phyloP scores from a whole-genome alignment of 1,140 invertebrate species.

The Frieseomelitta varia region DNA sequence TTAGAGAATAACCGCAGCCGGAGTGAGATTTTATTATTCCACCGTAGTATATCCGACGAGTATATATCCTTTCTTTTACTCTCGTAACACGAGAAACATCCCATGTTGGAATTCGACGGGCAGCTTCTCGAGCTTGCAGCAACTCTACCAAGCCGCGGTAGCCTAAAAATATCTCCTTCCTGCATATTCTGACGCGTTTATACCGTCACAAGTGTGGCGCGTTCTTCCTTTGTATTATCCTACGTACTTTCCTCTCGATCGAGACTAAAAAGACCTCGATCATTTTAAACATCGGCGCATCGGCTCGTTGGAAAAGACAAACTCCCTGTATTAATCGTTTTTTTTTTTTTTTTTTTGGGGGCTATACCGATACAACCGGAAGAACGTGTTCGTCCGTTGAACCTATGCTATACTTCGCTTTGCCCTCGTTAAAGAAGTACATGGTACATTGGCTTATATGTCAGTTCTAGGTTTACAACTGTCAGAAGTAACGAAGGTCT shows the following conservation, averaged over 20 bases:
- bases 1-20: slow-evolving; percentile 52
- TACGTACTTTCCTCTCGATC: slow-evolving; percentile 6
- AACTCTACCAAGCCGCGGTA: slow-evolving; percentile 29
- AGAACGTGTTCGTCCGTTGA: neutral
- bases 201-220: slow-evolving; percentile 11
- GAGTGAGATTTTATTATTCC: slow-evolving; percentile 50
- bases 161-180: slow-evolving; percentile 61
- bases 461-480: neutral
- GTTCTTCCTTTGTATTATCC: slow-evolving; percentile 19
- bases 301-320: neutral
- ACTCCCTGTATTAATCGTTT: neutral
- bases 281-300: neutral
- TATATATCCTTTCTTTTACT: slow-evolving; percentile 37
- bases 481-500: neutral
- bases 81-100: slow-evolving; percentile 59
- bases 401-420: neutral
- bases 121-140: slow-evolving; percentile 40
- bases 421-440: neutral
- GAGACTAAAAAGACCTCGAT: neutral
- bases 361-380: neutral
- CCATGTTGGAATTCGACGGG: slow-evolving; percentile 15
- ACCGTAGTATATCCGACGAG: neutral
- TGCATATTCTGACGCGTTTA: slow-evolving; percentile 49
- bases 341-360: too few species aligned
- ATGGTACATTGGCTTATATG: neutral